Base-by-base conservation (phyloP, 2,113 vertebrate genomes). In the Dryoscopus gambensis region DNA sequence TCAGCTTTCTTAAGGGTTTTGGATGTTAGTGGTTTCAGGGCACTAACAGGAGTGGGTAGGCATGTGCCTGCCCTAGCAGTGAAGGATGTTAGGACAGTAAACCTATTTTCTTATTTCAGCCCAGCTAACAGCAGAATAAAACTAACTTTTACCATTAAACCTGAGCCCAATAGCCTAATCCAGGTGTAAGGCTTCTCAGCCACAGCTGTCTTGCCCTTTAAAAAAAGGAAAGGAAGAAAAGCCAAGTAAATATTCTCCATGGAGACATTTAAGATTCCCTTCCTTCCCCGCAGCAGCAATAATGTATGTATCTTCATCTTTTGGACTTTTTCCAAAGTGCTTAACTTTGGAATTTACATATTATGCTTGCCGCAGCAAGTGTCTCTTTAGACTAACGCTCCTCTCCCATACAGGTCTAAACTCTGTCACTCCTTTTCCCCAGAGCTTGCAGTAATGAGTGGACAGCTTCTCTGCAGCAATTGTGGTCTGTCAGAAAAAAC, bases 401-500 rank as follows among this genome's bases (percentile, higher is more conserved):
- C 30, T 77, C 75, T 95, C 83, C 83, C 81, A 46, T 83, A 52
- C 31, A 35, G 69, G 57, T 91, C 47, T 63, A 49, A 39, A 73
- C 59, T 83, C 83, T 93, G 73, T 82, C 63, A 93, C 74, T 94
- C 42, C 77, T 70, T 82, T 89, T 97, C 96, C 96, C 91, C 95
- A 67, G 94, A 88, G 96, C 23, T 63, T 35, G 37, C 65, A 62
- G 82, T 83, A 96, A 95, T 83, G 92, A 96, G 78, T 21, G 75
- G 93, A 95, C 77, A 77, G 91, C 95, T 96, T 97, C 95, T 89
- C 65, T 59, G 19, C 88, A 93, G 94, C 83, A 96, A 89, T 94
- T 97, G 96, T 92, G 95, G 97, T 93, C 91, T 84, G 89, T 95
- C 88, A 93, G 77, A 87, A 96, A 92, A 96, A 95, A 97, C 31